A percentile compares a stretch with the other conserved stretches of the same genome.
These are phyloP conservation scores for Crenuchus spilurus DNA, from an alignment of 2,797 vertebrate species.

Conservation along the genomic window DNA sequence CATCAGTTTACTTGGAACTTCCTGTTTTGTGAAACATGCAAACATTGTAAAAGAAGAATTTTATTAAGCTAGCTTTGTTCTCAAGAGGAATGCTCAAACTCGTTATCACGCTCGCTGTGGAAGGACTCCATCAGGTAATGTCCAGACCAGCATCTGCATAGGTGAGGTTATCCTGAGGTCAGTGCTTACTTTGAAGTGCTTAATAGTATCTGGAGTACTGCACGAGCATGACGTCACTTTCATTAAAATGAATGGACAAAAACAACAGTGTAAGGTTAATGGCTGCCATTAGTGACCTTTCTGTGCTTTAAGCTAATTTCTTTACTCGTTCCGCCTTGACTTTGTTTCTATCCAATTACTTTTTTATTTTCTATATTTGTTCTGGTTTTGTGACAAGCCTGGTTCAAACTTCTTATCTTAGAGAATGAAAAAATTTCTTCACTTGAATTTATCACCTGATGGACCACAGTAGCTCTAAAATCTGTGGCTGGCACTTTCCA, in stretches of 20 bases:
- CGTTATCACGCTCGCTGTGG: slow-evolving; percentile 32
- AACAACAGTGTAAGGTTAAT: slow-evolving; percentile 55
- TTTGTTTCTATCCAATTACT: background rate
- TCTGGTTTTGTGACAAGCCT: slow-evolving; percentile 7
- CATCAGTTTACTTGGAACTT: slow-evolving; percentile 26
- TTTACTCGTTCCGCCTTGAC: slow-evolving; percentile 15
- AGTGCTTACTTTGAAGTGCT: slow-evolving; percentile 53
- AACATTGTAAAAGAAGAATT: slow-evolving; percentile 35
- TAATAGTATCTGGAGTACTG: slow-evolving; percentile 42
- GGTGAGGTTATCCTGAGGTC: slow-evolving; percentile 41
- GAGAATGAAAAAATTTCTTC: too few species aligned
- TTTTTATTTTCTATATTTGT: slow-evolving; percentile 31
- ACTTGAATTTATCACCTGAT: slow-evolving; percentile 17
- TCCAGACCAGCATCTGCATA: slow-evolving; percentile 35
- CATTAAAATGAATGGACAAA: slow-evolving; percentile 54
- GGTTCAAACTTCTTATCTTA: slow-evolving; percentile 3
- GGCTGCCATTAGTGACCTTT: slow-evolving; percentile 55
- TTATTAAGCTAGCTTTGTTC: slow-evolving; percentile 36
- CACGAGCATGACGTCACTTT: slow-evolving; percentile 58
- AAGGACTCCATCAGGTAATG: slow-evolving; percentile 3
- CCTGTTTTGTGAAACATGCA: slow-evolving; percentile 28
- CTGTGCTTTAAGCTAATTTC: slow-evolving; percentile 50
- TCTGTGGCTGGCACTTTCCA: background rate
- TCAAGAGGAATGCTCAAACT: slow-evolving; percentile 32
- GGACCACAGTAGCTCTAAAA: slow-evolving; percentile 7